Base-by-base conservation (phyloP, 2,888 invertebrate genomes). In the Andricus curvator region DNA sequence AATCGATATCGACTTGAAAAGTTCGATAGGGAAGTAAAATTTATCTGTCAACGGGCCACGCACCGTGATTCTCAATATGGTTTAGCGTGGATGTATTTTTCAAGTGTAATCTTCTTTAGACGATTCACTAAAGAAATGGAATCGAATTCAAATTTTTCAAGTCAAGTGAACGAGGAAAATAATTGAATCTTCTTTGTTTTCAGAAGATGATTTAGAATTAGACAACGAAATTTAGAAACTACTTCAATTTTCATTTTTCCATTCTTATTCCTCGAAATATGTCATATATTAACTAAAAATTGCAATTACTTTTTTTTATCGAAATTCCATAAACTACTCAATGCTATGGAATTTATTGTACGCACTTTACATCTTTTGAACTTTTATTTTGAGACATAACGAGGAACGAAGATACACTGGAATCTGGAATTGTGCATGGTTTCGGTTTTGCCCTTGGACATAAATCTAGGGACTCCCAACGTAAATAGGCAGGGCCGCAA, bases 1-100 rank as follows among this genome's bases (percentile, higher is more conserved):
- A 68, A 68, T 44, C 67, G 25, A 68, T 68, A 68, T 68, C 25
- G 44, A 68, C 67, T 68, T 44, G 41, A 44, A 68, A 68, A 44
- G 67, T 68, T 68, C 25, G 41, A 22, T 44, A 44, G n/a, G 22
- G 62, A 62, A 62, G 22, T 25, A 68, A 22, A 37, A 68, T 68
- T 68, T 68, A 68, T 68, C 22, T 44, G n/a, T 22, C 15, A 20
- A 68, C 67, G 22, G 13, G 44, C 41, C 15, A n/a, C n/a, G n/a
- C n/a, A 68, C 41, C 41, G 41, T 22, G 5, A 68, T 22, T 44
- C 11, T 44, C 20, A 1, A 13, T n/a, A 68, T 44, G 41, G 4
- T 68, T 44, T 41, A 68, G 41, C 15, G n/a, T 25, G 22, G 44
- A 25, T 44, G 37, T n/a, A 68, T 68, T 37, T 37, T 37, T 41